Conservation (phyloP, 1,140 invertebrate genomes). For the Nasonia longicornis region DNA sequence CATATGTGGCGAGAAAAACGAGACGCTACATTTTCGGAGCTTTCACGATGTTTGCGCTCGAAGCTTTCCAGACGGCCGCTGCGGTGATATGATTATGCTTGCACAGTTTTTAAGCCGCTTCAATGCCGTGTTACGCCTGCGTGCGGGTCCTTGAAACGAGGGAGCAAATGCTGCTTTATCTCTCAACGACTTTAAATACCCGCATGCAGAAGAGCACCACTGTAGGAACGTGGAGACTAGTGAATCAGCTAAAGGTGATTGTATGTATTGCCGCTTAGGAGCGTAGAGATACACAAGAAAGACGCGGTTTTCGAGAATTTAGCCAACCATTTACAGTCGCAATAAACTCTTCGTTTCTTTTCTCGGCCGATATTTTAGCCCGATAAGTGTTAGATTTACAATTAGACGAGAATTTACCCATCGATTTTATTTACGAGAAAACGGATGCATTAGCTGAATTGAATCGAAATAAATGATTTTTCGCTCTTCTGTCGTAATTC, state of each 20-base stretch:
- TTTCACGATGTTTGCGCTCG: not conserved
- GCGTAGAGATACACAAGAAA: not conserved
- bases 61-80: not conserved
- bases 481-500: not conserved
- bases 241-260: conserved; percentile 19
- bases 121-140: not conserved
- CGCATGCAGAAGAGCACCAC: not conserved
- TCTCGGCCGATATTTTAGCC: too few species aligned
- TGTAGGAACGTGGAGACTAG: not conserved
- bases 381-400: not conserved
- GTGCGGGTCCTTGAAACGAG: not conserved
- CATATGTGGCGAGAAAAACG: conserved; percentile 1
- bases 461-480: too few species aligned
- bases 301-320: not conserved
- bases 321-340: too few species aligned
- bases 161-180: not conserved
- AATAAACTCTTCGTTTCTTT: too few species aligned
- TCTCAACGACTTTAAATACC: conserved; percentile 22
- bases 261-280: not conserved
- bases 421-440: not conserved
- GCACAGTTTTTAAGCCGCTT: not conserved
- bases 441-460: too few species aligned
- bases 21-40: not conserved
- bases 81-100: not conserved
- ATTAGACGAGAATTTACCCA: not conserved